A percentile compares a stretch with the other conserved stretches of the same genome.
phyloP scores from a whole-genome alignment of 2,888 invertebrate species.

The Ochlodes sylvanus region DNA sequence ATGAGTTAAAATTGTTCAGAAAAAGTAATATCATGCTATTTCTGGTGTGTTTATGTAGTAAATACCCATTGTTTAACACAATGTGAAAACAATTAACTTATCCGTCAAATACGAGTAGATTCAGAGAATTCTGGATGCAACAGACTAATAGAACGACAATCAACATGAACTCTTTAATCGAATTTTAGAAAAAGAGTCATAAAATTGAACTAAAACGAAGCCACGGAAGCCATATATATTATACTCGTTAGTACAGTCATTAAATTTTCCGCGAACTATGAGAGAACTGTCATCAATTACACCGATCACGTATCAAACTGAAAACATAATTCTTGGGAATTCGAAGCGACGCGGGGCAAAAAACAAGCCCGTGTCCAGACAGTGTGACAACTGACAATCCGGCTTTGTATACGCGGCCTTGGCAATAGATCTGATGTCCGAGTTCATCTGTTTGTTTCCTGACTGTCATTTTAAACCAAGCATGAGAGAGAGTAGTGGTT shows the following conservation, averaged over 20 bases:
- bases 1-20: too few species aligned
- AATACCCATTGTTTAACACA: too few species aligned
- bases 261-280: neutral
- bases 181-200: neutral
- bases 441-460: constrained; percentile 17
- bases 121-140: too few species aligned
- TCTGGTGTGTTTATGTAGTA: too few species aligned
- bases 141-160: too few species aligned
- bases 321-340: constrained; percentile 7
- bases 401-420: constrained; percentile 19
- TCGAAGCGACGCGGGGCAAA: neutral
- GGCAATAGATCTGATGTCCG: constrained; percentile 18
- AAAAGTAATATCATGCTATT: too few species aligned
- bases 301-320: constrained; percentile 23
- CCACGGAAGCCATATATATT: too few species aligned
- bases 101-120: too few species aligned
- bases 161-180: too few species aligned
- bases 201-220: neutral
- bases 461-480: constrained; percentile 3
- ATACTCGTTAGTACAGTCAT: neutral
- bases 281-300: neutral
- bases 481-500: neutral
- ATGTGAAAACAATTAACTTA: too few species aligned
- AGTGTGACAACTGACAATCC: constrained; percentile 8
- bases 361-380: constrained; percentile 17